Base-by-base conservation (phyloP, 2,797 vertebrate genomes). In the Anolis apletophallus region DNA sequence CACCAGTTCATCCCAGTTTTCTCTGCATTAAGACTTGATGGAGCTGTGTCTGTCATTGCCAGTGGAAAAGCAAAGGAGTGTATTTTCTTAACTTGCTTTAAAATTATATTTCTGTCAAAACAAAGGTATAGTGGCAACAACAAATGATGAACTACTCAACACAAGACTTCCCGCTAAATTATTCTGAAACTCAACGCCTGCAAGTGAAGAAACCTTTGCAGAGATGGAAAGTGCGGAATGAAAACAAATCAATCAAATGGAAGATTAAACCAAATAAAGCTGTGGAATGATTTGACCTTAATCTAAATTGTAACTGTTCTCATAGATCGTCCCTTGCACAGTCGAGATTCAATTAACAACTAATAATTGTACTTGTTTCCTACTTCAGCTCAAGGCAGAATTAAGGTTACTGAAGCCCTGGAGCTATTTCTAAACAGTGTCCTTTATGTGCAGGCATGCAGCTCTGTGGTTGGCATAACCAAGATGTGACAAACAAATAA, bases 261-360 rank as follows among this genome's bases (percentile, higher is more conserved):
- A 69, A 69, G 64, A 54, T 54, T 69, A 46, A 69, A 69, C 54
- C 21, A 13, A 36, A 36, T 40, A 80, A 76, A 17, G 3, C 59
- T 84, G 54, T 54, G 57, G 23, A 79, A 85, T 32, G 12, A 85
- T 54, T 17, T 76, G 46, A 32, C 29, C 52, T 85, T 57, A 61
- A 73, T 73, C 16, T 80, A 74, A 54, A 86, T 57, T n/a, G 55
- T 59, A 71, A 5, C 23, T 46, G 26, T 77, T 54, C 23, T 85
- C 72, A 19, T 69, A 26, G 14, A 69, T 69, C 32, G 34, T 57
- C 14, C 14, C 10, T 5, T 46, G 16, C 67, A 50, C 13, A 50
- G 4, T 26, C 78, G 52, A 79, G 36, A 85, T 79, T 32, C 67
- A 68, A 84, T 72, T 79, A 85, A 84, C 23, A 67, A 85, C 67